Evolutionary conservation across 2,888 invertebrate species (phyloP).

Genomic region (Epinotia nisella): DNA sequence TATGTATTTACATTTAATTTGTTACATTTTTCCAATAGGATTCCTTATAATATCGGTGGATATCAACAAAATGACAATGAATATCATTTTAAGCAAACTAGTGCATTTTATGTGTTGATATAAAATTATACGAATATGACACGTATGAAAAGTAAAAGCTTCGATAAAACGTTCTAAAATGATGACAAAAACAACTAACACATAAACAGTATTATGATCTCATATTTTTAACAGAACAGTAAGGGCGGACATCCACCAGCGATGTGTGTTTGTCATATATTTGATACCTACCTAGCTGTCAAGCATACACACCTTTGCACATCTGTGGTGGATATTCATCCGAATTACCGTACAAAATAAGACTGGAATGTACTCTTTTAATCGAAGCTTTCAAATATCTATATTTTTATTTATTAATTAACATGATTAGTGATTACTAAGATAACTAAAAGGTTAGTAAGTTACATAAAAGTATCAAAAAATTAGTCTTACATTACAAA

Average conservation of each 20-base stretch:
- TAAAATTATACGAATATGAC: constrained; percentile 7
- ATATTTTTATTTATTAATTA: neutral
- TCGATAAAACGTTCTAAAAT: constrained; percentile 8
- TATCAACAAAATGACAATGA: constrained; percentile 22
- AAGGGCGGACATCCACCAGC: no score
- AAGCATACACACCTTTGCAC: no score
- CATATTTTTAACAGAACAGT: neutral
- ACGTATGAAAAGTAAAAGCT: neutral
- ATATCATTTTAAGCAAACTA: constrained; percentile 1
- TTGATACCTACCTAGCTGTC: no score
- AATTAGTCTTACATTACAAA: constrained; percentile 1
- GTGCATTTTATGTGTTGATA: neutral
- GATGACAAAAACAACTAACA: no score
- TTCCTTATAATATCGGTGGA: constrained; percentile 32
- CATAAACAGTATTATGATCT: no score
- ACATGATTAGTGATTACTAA: neutral
- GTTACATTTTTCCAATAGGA: constrained; percentile 29
- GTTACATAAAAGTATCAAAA: constrained; percentile 8
- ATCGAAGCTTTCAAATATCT: neutral
- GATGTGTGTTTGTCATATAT: no score
- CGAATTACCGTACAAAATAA: neutral
- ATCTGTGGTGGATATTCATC: no score
- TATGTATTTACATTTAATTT: constrained; percentile 39
- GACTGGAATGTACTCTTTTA: neutral
- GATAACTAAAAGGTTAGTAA: neutral